Evolutionary conservation across 2,888 invertebrate species (phyloP).

Genomic region (Melanchra persicariae): DNA sequence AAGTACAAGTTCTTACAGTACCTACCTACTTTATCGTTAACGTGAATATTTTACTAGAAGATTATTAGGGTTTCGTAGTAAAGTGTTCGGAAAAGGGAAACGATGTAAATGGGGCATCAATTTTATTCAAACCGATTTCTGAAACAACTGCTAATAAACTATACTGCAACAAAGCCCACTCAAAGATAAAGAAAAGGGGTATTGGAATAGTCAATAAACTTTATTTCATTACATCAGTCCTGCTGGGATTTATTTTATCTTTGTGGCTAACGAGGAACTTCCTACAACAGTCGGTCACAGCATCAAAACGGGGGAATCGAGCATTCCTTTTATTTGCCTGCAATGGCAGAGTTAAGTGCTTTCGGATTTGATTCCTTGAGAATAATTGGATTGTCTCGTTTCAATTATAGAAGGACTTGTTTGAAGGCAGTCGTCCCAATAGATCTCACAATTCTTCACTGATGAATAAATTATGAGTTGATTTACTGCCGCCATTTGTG

Average conservation of each 20-base stretch:
- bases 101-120: background rate
- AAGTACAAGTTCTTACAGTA: background rate
- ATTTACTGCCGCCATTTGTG: slow-evolving; percentile 52
- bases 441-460: slow-evolving; percentile 46
- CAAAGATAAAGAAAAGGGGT: slow-evolving; percentile 33
- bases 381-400: slow-evolving; percentile 64
- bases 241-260: slow-evolving; percentile 61
- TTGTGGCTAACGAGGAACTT: slow-evolving; percentile 62
- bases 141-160: slow-evolving; percentile 20
- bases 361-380: slow-evolving; percentile 63
- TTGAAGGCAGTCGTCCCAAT: slow-evolving; percentile 42
- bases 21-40: slow-evolving; percentile 8
- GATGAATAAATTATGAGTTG: slow-evolving; percentile 60
- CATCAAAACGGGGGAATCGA: slow-evolving; percentile 48
- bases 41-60: slow-evolving; percentile 25
- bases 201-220: slow-evolving; percentile 55
- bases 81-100: slow-evolving; percentile 3
- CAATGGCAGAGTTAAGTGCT: slow-evolving; percentile 64
- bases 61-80: background rate
- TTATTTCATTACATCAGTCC: slow-evolving; percentile 54
- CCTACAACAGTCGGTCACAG: slow-evolving; percentile 52
- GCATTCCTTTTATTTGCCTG: slow-evolving; percentile 62
- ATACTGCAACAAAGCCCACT: slow-evolving; percentile 8
- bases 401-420: slow-evolving; percentile 58
- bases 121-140: slow-evolving; percentile 7